These are phyloP conservation scores for Siniperca chuatsi DNA, from an alignment of 2,113 vertebrate genomes.

Conservation along the genomic window DNA sequence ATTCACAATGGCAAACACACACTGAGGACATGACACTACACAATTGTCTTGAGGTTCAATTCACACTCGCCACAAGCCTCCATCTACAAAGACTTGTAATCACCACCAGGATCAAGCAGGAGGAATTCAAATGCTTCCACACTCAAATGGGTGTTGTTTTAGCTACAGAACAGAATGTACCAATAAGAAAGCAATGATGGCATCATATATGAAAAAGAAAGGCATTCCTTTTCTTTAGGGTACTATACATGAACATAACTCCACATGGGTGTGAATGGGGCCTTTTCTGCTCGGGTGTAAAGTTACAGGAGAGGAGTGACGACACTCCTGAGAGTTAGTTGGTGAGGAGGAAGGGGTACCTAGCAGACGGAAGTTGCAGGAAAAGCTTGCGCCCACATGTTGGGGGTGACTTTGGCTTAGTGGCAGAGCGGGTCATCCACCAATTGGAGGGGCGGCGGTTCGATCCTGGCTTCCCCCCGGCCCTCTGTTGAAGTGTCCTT, in stretches of 20 bases:
- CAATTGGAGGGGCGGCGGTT: too few species aligned
- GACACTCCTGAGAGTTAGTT: constrained; percentile 47
- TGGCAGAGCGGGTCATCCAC: too few species aligned
- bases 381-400: constrained; percentile 6
- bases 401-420: too few species aligned
- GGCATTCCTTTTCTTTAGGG: background rate
- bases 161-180: background rate
- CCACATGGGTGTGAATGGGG: constrained; percentile 2
- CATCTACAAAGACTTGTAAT: constrained; percentile 35
- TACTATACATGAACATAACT: background rate
- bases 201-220: background rate
- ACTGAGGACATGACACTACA: background rate
- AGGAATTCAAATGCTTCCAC: constrained; percentile 22
- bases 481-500: too few species aligned
- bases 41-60: constrained; percentile 22
- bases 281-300: constrained; percentile 30
- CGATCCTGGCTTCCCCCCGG: too few species aligned
- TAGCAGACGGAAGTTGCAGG: constrained; percentile 38
- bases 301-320: constrained; percentile 41
- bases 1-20: constrained; percentile 25
- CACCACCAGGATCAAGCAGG: constrained; percentile 38
- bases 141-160: background rate
- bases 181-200: background rate
- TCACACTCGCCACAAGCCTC: background rate
- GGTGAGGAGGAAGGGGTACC: constrained; percentile 30